phyloP scores from a whole-genome alignment of 2,113 vertebrate genomes.

The Laticauda laticaudata region DNA sequence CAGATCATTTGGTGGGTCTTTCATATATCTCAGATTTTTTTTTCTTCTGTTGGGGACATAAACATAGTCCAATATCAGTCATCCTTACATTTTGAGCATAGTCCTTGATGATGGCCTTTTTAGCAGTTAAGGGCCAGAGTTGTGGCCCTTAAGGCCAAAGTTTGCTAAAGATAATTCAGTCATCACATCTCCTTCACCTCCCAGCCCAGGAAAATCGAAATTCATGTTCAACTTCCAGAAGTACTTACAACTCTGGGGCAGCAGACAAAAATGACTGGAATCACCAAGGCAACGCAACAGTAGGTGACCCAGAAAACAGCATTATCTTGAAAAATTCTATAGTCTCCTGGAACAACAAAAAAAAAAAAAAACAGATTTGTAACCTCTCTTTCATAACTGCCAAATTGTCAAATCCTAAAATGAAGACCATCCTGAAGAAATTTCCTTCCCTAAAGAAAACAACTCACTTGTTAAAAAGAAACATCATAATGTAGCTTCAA shows the following conservation, averaged over 20 bases:
- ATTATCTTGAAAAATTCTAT: constrained; percentile 78
- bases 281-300: constrained; percentile 72
- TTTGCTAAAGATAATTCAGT: neutral
- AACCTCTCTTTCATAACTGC: neutral
- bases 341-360: constrained; percentile 75
- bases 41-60: neutral
- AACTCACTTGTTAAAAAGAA: neutral
- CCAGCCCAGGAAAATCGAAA: neutral
- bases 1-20: neutral
- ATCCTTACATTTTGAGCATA: neutral
- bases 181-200: neutral
- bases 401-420: constrained; percentile 4
- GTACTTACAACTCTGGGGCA: constrained; percentile 85
- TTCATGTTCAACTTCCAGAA: constrained; percentile 25
- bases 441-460: neutral
- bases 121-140: neutral
- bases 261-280: constrained; percentile 81
- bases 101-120: neutral
- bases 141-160: neutral
- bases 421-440: neutral
- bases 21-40: neutral
- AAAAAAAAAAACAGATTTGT: neutral
- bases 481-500: neutral
- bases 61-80: neutral
- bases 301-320: constrained; percentile 89